A percentile compares a stretch with the other conserved stretches of the same genome.
Evolutionary conservation across 2,888 invertebrate species (phyloP).

Genomic region (Nemotelus nigrinus): DNA sequence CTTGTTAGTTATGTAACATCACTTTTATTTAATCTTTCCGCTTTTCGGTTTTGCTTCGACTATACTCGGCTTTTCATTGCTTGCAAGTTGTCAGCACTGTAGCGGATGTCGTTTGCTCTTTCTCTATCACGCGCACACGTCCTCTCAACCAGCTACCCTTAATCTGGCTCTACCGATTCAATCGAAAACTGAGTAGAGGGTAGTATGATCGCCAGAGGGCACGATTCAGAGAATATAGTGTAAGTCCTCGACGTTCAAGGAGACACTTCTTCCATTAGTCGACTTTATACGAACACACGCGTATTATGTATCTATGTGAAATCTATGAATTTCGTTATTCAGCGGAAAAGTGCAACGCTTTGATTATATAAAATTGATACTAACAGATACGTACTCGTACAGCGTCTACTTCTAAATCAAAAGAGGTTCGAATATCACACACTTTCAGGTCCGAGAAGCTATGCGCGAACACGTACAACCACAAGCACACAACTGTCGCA

Average conservation of each 20-base stretch:
- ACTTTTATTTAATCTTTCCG: slow-evolving; percentile 41
- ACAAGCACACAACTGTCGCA: slow-evolving; percentile 28
- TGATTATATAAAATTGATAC: slow-evolving; percentile 22
- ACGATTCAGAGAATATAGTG: slow-evolving; percentile 47
- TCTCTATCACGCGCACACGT: slow-evolving; percentile 10
- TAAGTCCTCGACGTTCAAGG: slow-evolving; percentile 48
- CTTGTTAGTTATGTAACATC: slow-evolving; percentile 45
- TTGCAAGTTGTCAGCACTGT: slow-evolving; percentile 32
- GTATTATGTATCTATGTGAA: slow-evolving; percentile 33
- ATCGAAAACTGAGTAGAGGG: slow-evolving; percentile 46
- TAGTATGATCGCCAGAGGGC: slow-evolving; percentile 48
- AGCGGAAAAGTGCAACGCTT: slow-evolving; percentile 33
- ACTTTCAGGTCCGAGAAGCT: slow-evolving; percentile 2
- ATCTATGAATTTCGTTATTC: slow-evolving; percentile 4
- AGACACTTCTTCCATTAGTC: slow-evolving; percentile 42
- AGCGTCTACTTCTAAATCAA: slow-evolving; percentile 14
- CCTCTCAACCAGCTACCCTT: not conserved
- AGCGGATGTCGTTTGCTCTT: slow-evolving; percentile 19
- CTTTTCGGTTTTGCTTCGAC: slow-evolving; percentile 38
- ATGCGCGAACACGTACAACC: slow-evolving; percentile 35
- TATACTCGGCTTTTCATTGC: slow-evolving; percentile 22
- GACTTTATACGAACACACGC: slow-evolving; percentile 38
- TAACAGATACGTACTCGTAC: not conserved
- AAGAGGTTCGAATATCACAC: slow-evolving; percentile 30
- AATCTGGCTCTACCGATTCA: slow-evolving; percentile 38